These are phyloP conservation scores for Neolamprologus toae DNA, from an alignment of 2,113 vertebrate species.

Conservation along the genomic window DNA sequence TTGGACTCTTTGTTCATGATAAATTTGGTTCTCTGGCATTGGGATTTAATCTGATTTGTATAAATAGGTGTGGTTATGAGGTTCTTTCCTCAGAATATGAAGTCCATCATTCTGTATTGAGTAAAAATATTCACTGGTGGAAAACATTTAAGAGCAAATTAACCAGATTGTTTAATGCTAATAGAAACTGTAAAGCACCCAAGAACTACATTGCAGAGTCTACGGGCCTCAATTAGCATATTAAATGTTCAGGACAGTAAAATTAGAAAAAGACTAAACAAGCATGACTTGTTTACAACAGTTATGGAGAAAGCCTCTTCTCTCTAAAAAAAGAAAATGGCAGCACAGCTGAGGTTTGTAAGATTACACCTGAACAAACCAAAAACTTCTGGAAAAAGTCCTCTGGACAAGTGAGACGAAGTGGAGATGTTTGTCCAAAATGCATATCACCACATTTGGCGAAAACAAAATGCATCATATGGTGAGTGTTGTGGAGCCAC, in stretches of 20 bases:
- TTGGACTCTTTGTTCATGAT: not conserved
- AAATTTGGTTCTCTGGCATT: not conserved
- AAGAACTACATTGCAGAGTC: not conserved
- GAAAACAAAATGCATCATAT: not conserved
- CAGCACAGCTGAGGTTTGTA: not conserved
- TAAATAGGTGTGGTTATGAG: not conserved
- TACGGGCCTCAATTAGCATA: not conserved
- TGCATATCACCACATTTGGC: not conserved
- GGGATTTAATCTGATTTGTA: not conserved
- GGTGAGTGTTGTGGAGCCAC: not conserved
- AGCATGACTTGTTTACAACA: not conserved
- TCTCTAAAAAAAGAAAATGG: not conserved
- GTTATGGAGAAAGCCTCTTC: not conserved
- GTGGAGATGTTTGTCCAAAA: not conserved
- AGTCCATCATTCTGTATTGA: not conserved
- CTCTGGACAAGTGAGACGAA: not conserved
- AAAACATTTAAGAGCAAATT: not conserved
- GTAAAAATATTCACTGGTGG: not conserved
- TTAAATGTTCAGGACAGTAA: not conserved
- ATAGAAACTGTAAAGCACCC: not conserved
- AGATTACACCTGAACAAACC: not conserved
- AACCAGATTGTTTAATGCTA: not conserved
- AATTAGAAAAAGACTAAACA: not conserved
- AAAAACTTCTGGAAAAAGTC: fast-evolving
- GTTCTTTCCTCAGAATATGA: not conserved